Base-by-base conservation (phyloP, 2,113 vertebrate genomes). In the Callocephalon fimbriatum region DNA sequence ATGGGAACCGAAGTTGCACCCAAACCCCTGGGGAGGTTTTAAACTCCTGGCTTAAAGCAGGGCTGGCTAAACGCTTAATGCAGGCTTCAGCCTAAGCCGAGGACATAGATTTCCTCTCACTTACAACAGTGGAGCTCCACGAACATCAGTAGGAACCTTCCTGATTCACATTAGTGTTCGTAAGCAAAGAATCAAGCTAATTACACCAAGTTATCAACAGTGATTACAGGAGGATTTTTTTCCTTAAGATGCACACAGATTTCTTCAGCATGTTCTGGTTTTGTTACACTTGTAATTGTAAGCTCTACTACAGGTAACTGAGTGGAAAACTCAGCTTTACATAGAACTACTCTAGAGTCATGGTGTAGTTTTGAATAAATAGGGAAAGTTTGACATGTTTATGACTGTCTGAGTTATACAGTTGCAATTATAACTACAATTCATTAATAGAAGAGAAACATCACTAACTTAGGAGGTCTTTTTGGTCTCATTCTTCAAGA, bases 101-200 rank as follows among this genome's bases (percentile, higher is more conserved):
- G 44, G 65, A 78, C 80, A 61, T 6, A 45, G 68, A 86, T 90
- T 92, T 92, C 82, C 66, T 83, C 90, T 78, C 76, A 16, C 58
- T 91, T 27, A 37, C 47, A 85, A 17, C 72, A 35, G 7, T 2
- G 27, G 7, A 90, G 45, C 83, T 92, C 76, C 61, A 47, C 53
- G 27, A 73, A 51, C 48, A 62, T 19, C 86, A 85, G 35, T 1
- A 75, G 76, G 42, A 88, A 56, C 0, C 0, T 8, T 85, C 65
- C 73, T 48, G 38, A 86, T 65, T 71, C 93, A 62, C 73, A 75
- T 61, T 53, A 47, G 35, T 31, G 63, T 80, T 68, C 88, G 81
- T 68, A 92, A 88, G 78, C 75, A 91, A 58, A 88, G 93, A 91
- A 88, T 76, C 53, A 67, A 88, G 71, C 77, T 93, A 81, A 94